These are phyloP conservation scores for Tipula helvola DNA, from an alignment of 2,888 invertebrate genomes.

Conservation along the genomic window DNA sequence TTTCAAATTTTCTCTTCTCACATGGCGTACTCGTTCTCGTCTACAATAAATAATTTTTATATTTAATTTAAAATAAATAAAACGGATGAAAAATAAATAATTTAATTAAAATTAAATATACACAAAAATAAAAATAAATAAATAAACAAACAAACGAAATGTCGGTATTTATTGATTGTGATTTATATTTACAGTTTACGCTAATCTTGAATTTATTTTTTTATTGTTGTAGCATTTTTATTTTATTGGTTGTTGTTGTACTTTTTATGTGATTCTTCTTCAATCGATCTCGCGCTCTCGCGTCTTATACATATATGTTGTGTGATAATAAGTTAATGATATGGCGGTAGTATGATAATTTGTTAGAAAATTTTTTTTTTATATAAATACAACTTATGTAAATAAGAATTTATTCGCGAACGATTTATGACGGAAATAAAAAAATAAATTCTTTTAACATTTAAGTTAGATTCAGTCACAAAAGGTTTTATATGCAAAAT, in stretches of 20 bases:
- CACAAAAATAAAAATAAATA: not conserved
- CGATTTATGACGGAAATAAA: not conserved
- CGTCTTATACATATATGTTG: not conserved
- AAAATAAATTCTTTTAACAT: not conserved
- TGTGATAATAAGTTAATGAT: not conserved
- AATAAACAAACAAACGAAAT: not conserved
- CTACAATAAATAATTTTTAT: not conserved
- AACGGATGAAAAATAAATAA: not conserved
- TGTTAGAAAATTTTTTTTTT: not conserved
- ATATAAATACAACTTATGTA: not conserved
- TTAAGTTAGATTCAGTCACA: not conserved
- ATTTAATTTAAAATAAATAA: not conserved
- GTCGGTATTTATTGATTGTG: conserved; percentile 4
- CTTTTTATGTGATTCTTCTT: not conserved
- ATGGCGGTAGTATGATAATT: not conserved
- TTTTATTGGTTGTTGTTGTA: too few relatives aligned
- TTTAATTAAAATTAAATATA: not conserved
- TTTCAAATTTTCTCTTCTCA: not conserved
- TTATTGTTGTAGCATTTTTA: not conserved
- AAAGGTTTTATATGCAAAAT: not conserved
- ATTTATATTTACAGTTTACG: conserved; percentile 4
- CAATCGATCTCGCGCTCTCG: not conserved
- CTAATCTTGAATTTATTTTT: not conserved
- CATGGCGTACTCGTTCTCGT: not conserved
- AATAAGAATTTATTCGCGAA: not conserved